Percentiles rank a stretch among this genome's conserved stretches.
phyloP scores from a whole-genome alignment of 2,797 vertebrate species.

The Darevskia nairensis region DNA sequence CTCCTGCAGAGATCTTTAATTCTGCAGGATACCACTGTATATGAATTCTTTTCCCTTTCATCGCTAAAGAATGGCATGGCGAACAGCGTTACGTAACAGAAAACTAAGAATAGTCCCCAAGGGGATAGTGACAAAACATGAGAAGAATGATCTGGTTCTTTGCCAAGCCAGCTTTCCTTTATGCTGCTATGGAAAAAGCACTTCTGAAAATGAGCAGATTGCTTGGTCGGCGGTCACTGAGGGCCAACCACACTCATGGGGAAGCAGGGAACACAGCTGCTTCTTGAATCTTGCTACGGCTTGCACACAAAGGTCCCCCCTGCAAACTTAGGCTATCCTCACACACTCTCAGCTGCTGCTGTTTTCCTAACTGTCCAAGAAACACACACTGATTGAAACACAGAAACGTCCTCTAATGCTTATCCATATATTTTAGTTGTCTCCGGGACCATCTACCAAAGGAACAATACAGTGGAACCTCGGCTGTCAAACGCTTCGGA shows the following conservation, averaged over 20 bases:
- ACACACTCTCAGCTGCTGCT: neutral
- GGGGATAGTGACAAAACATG: conserved; percentile 23
- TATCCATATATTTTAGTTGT: neutral
- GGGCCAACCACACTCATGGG: neutral
- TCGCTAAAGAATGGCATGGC: neutral
- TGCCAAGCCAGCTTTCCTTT: conserved; percentile 24
- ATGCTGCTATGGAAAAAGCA: neutral
- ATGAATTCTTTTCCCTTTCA: conserved; percentile 18
- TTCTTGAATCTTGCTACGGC: no score
- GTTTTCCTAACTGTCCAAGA: neutral
- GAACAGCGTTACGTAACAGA: conserved; percentile 9
- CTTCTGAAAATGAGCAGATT: neutral
- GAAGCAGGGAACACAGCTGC: neutral
- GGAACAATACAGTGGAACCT: no score
- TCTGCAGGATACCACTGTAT: neutral
- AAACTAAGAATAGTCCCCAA: conserved; percentile 25
- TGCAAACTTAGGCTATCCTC: neutral
- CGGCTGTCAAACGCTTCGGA: no score
- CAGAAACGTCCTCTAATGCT: neutral
- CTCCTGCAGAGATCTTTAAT: conserved; percentile 1
- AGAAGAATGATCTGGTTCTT: conserved; percentile 18
- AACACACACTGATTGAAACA: neutral
- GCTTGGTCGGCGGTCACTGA: neutral
- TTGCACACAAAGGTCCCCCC: neutral
- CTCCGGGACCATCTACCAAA: no score